Percentiles rank a stretch among this genome's conserved stretches.
Evolutionary conservation across 1,140 invertebrate species (phyloP).

Genomic region (Lysiphlebus fabarum): DNA sequence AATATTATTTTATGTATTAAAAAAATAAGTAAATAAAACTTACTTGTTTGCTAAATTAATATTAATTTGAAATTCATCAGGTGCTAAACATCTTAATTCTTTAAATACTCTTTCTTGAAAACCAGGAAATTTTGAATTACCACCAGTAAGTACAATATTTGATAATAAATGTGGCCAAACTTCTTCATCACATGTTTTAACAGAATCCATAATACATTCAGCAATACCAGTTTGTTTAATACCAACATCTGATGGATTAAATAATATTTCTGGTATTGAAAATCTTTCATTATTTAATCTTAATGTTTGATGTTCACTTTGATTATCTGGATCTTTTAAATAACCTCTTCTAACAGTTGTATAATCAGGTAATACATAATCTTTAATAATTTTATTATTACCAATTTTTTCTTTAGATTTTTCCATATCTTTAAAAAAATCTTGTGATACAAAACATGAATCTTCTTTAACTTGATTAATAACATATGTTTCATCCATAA

Average conservation of each 20-base stretch:
- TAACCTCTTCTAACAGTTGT: slow-evolving; percentile 81
- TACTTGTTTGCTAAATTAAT: slow-evolving; percentile 69
- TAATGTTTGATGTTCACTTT: slow-evolving; percentile 75
- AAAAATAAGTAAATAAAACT: no score
- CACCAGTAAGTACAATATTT: slow-evolving; percentile 92
- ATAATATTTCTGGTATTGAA: slow-evolving; percentile 90
- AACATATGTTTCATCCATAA: slow-evolving; percentile 98
- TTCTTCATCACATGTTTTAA: slow-evolving; percentile 72
- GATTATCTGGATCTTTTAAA: slow-evolving; percentile 62
- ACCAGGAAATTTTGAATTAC: slow-evolving; percentile 78
- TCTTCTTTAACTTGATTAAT: slow-evolving; percentile 99
- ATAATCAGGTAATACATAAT: slow-evolving; percentile 96
- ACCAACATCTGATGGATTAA: slow-evolving; percentile 92
- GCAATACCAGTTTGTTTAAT: slow-evolving; percentile 92
- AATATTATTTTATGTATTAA: no score
- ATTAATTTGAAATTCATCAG: slow-evolving; percentile 72
- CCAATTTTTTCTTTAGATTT: slow-evolving; percentile 65
- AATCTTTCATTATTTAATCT: slow-evolving; percentile 90
- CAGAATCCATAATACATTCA: slow-evolving; percentile 79
- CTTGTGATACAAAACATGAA: slow-evolving; percentile 86
- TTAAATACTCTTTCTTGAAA: slow-evolving; percentile 78
- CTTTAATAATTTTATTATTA: slow-evolving; percentile 70
- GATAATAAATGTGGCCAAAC: slow-evolving; percentile 77
- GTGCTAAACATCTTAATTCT: slow-evolving; percentile 76
- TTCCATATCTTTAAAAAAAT: slow-evolving; percentile 84